These are phyloP conservation scores for Diarsia rubi DNA, from an alignment of 2,888 invertebrate genomes.

Conservation along the genomic window DNA sequence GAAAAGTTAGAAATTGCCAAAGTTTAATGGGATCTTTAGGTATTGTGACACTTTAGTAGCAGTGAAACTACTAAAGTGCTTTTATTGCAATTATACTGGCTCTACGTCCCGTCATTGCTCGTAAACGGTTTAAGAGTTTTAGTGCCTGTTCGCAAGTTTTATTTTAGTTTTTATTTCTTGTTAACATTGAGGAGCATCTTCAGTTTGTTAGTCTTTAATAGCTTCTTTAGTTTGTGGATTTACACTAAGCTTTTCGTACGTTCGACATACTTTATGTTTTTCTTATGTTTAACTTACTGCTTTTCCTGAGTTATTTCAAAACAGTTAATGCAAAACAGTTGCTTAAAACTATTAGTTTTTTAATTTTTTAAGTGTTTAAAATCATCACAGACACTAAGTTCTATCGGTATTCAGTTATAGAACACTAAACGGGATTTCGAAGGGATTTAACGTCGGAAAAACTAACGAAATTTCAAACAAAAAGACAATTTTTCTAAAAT, in stretches of 20 bases:
- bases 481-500: no score
- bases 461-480: neutral
- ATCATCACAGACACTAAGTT: no score
- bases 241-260: constrained; percentile 5
- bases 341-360: no score
- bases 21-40: constrained; percentile 88
- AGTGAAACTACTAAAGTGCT: constrained; percentile 80
- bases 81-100: constrained; percentile 79
- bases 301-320: neutral
- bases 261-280: neutral
- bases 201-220: constrained; percentile 37
- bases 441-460: no score
- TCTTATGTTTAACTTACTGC: neutral
- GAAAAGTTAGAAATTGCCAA: constrained; percentile 87
- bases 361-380: no score
- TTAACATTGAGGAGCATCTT: constrained; percentile 37
- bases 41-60: constrained; percentile 86
- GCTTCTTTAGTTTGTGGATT: constrained; percentile 21
- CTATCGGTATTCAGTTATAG: neutral
- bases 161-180: constrained; percentile 53
- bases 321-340: no score
- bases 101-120: constrained; percentile 66
- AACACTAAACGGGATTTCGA: neutral
- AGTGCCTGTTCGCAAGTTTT: constrained; percentile 56
- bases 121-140: constrained; percentile 63